Evolutionary conservation across 2,888 invertebrate species (phyloP), one percentile per base, ranked within the genome.

Genomic region (Cinara cedri): DNA sequence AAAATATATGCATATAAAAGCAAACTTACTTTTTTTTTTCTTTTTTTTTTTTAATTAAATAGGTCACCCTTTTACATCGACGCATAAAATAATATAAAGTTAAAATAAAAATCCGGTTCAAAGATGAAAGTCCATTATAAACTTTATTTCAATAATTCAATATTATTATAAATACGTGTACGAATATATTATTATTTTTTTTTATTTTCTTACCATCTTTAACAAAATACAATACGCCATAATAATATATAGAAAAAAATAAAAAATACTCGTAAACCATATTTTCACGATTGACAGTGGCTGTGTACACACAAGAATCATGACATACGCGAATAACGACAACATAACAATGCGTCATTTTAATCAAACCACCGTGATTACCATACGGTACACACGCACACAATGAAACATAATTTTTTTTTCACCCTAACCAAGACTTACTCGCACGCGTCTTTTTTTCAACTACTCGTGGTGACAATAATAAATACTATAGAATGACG

Each of bases 261-360:
- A n/a, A n/a, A n/a, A n/a, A n/a, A n/a, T n/a, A n/a, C n/a, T n/a
- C n/a, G 51, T 68, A 68, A 54, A 54, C 51, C n/a, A 24, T n/a
- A n/a, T n/a, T 57, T 1, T 57, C 1, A 9, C 44, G 60, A 74
- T 62, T 74, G 62, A 74, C 51, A 51, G 62, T 63, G 49, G 51
- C 62, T n/a, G 11, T n/a, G n/a, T n/a, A n/a, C n/a, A n/a, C n/a
- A n/a, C n/a, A n/a, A n/a, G n/a, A n/a, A 1, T 16, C n/a, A 24
- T 46, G 34, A 34, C 34, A 10, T 42, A 55, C 6, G 13, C 14
- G 16, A 60, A 60, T 24, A 60, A 60, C 16, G 16, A 26, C 60
- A 3, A 26, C n/a, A n/a, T 26, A 14, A 16, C 16, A 4, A 34
- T 34, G 6, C n/a, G n/a, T n/a, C 34, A 34, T 6, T 34, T 34